Conservation (phyloP, 2,888 invertebrate species). For the Tetragnatha montana region DNA sequence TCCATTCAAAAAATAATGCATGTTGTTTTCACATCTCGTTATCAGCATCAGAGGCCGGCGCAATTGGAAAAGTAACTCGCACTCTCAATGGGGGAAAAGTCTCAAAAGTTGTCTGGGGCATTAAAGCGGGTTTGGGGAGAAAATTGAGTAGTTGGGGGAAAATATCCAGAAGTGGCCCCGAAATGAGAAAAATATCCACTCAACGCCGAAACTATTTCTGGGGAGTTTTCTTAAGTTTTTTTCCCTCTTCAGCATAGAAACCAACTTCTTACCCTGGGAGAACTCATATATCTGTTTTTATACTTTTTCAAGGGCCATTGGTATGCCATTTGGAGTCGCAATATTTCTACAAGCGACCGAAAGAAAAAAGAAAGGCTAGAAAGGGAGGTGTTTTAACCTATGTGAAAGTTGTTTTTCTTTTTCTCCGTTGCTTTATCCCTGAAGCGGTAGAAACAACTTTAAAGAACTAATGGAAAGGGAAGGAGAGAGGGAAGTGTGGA, state of each 20-base stretch:
- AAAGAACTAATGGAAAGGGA: constrained; percentile 23
- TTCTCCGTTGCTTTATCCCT: not conserved
- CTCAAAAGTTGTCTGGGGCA: not conserved
- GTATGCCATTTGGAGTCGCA: constrained; percentile 26
- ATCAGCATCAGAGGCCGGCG: not conserved
- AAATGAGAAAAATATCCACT: not conserved
- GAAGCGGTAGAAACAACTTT: constrained; percentile 8
- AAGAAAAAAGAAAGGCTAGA: not conserved
- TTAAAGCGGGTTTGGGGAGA: constrained; percentile 6
- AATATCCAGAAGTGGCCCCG: not conserved
- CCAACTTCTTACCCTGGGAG: constrained; percentile 7
- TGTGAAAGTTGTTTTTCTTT: not conserved
- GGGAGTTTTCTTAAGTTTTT: constrained; percentile 18
- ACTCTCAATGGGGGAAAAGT: not conserved
- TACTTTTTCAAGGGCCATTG: constrained; percentile 23
- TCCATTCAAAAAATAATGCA: too few species aligned
- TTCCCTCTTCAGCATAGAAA: not conserved
- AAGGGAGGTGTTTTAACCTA: constrained; percentile 17
- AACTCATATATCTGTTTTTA: constrained; percentile 30
- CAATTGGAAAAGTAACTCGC: not conserved
- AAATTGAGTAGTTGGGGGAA: constrained; percentile 5
- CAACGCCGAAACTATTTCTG: constrained; percentile 22
- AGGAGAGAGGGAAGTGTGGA: not conserved
- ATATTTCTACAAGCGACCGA: not conserved
- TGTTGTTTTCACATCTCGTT: too few species aligned